Evolutionary conservation across 2,797 vertebrate genomes (phyloP).

Genomic region (Hydrocynus forskahlii): DNA sequence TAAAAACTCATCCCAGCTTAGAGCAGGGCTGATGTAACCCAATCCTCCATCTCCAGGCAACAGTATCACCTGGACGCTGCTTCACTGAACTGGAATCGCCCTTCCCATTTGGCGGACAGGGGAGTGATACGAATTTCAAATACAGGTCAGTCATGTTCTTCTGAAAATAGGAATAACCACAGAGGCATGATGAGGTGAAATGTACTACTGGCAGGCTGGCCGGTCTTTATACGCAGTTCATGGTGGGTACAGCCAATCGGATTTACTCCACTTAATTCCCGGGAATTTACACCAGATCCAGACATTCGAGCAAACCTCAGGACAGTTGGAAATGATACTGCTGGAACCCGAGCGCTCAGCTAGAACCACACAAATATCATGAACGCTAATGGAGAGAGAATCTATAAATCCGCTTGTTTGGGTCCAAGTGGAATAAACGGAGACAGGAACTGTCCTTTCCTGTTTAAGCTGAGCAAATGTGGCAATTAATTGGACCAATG

Average conservation of each 20-base stretch:
- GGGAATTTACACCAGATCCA: conserved; percentile 4
- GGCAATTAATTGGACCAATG: not conserved
- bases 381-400: conserved; percentile 1
- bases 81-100: conserved; percentile 35
- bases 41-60: conserved; percentile 30
- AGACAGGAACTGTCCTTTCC: conserved; percentile 3
- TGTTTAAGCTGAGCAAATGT: conserved; percentile 3
- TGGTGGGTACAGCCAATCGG: not conserved
- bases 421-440: not conserved
- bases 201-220: not conserved
- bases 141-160: conserved; percentile 15
- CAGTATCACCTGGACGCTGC: conserved; percentile 32
- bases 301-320: not conserved
- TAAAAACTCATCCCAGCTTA: not conserved
- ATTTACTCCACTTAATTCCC: conserved; percentile 1
- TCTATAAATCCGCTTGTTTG: conserved; percentile 2
- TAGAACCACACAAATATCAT: not conserved
- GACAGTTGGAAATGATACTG: conserved; percentile 1
- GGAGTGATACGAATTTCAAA: conserved; percentile 12
- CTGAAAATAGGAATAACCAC: conserved; percentile 11
- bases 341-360: not conserved
- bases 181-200: conserved; percentile 10
- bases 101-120: conserved; percentile 16
- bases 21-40: conserved; percentile 21
- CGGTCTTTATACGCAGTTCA: not conserved